Conservation (phyloP, 2,797 vertebrate genomes). For the Siniperca undulata region DNA sequence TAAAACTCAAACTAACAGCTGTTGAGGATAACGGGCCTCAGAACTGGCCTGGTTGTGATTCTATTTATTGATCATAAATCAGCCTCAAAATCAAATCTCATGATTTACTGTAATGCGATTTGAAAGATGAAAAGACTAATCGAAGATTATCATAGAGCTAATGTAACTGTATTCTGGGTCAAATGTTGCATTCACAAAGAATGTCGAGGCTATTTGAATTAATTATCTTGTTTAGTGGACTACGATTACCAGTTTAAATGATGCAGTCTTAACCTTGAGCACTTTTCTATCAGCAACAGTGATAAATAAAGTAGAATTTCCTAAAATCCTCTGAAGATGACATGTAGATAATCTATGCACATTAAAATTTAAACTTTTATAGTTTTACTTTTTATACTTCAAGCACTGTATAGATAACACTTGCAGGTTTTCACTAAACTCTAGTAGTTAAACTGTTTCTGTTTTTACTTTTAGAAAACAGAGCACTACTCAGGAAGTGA, state of each 20-base stretch:
- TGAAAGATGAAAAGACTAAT: conserved; percentile 2
- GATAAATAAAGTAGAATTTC: conserved; percentile 3
- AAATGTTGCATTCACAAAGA: conserved; percentile 7
- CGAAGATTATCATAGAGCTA: background rate
- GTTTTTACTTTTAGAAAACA: conserved; percentile 38
- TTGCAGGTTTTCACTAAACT: conserved; percentile 24
- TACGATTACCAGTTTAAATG: conserved; percentile 12
- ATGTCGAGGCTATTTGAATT: background rate
- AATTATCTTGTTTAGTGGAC: background rate
- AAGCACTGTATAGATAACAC: conserved; percentile 36
- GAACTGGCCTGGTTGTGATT: background rate
- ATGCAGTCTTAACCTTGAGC: conserved; percentile 35
- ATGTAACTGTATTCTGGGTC: background rate
- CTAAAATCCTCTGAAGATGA: conserved; percentile 6
- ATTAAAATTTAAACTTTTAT: conserved; percentile 19
- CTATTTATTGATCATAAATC: conserved; percentile 12
- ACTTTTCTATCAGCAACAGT: conserved; percentile 45
- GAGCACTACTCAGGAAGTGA: conserved; percentile 73
- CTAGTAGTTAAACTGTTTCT: conserved; percentile 6
- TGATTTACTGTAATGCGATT: conserved; percentile 15
- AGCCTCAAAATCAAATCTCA: background rate
- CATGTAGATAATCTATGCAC: conserved; percentile 5
- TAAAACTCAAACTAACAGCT: background rate
- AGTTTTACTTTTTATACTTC: conserved; percentile 28
- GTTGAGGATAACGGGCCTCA: background rate